Percentiles rank a stretch among this genome's conserved stretches.
Evolutionary conservation across 2,888 invertebrate species (phyloP).

Genomic region (Invenusta paracnida): DNA sequence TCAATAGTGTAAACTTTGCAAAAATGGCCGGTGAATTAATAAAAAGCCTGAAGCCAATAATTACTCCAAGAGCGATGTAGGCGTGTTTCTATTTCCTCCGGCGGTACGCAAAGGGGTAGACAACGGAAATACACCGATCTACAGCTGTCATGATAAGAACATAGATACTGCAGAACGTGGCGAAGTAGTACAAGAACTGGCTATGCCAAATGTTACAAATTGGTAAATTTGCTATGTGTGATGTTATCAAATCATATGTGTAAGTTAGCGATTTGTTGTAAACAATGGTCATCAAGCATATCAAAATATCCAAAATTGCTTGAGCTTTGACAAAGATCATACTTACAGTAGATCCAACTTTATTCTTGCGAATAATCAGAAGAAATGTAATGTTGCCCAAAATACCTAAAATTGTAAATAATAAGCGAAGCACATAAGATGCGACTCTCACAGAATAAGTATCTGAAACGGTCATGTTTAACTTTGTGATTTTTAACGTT

Average conservation of each 20-base stretch:
- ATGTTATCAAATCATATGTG: not conserved
- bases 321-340: not conserved
- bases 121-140: not conserved
- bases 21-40: not conserved
- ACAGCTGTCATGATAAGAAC: not conserved
- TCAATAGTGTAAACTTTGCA: not conserved
- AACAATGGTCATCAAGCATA: not conserved
- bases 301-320: not conserved
- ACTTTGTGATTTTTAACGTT: too few species aligned
- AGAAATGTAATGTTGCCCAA: not conserved
- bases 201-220: not conserved
- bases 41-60: not conserved
- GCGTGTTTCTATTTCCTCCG: not conserved
- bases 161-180: not conserved
- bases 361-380: not conserved
- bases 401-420: too few species aligned
- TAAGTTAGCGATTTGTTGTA: not conserved
- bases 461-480: too few species aligned
- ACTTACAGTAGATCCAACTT: not conserved
- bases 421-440: too few species aligned
- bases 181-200: not conserved
- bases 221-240: not conserved
- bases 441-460: too few species aligned
- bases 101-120: not conserved
- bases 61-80: not conserved